Evolutionary conservation across 2,113 vertebrate species (phyloP).

Genomic region (Crotalus helleri): DNA sequence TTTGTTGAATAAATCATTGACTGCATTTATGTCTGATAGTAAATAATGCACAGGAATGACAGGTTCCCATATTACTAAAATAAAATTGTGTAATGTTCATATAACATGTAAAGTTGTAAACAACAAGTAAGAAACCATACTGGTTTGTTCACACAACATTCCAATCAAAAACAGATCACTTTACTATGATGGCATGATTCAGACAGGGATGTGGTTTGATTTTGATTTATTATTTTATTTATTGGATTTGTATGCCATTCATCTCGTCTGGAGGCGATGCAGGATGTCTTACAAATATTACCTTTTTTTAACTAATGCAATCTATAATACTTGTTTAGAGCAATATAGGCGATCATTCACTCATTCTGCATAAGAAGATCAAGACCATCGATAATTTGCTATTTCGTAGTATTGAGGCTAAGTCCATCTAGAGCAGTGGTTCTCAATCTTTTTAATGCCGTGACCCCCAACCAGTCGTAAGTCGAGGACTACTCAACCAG

Average conservation of each 20-base stretch:
- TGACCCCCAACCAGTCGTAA: no score
- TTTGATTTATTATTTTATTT: not conserved
- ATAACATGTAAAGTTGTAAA: not conserved
- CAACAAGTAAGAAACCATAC: not conserved
- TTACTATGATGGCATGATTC: not conserved
- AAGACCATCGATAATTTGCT: not conserved
- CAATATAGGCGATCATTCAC: not conserved
- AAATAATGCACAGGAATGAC: not conserved
- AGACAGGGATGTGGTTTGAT: not conserved
- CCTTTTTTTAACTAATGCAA: not conserved
- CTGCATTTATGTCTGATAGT: not conserved
- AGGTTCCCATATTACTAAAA: not conserved
- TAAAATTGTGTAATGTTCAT: not conserved
- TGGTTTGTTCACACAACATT: not conserved
- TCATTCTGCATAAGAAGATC: not conserved
- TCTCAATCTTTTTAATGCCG: no score
- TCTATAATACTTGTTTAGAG: not conserved
- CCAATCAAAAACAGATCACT: not conserved
- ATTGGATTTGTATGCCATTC: not conserved
- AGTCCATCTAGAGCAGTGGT: no score
- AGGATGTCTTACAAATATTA: not conserved
- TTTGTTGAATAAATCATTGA: not conserved
- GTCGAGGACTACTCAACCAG: no score
- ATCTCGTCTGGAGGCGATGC: not conserved
- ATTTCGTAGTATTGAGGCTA: not conserved